Conservation (phyloP, 1,140 invertebrate species). For the Cotesia glomerata region DNA sequence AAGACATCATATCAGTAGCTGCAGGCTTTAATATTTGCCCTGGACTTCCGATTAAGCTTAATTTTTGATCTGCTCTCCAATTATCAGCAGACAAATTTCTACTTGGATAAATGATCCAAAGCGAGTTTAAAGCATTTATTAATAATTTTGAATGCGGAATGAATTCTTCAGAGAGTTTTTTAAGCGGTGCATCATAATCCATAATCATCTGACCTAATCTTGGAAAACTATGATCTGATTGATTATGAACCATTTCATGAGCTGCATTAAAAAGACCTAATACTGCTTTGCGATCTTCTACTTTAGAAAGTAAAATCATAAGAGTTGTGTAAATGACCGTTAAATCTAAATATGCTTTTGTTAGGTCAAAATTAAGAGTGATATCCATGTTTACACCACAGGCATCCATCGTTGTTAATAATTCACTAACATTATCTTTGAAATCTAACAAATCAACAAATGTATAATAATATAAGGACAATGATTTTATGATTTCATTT, state of each 20-base stretch:
- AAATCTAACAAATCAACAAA: constrained; percentile 99
- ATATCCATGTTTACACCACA: constrained; percentile 95
- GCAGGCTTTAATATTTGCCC: constrained; percentile 91
- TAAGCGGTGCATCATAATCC: constrained; percentile 95
- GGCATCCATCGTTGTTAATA: constrained; percentile 97
- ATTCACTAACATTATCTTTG: constrained; percentile 96
- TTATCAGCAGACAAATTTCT: constrained; percentile 93
- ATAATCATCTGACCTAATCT: constrained; percentile 95
- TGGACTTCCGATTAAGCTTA: constrained; percentile 93
- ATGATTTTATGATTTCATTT: constrained; percentile 94
- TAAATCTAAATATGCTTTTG: constrained; percentile 94
- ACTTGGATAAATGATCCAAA: constrained; percentile 85
- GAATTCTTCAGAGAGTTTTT: constrained; percentile 97
- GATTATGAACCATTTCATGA: constrained; percentile 93
- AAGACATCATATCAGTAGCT: constrained; percentile 94
- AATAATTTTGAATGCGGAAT: constrained; percentile 91
- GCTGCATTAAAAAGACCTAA: constrained; percentile 96
- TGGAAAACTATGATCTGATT: constrained; percentile 92
- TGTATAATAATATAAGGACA: constrained; percentile 98
- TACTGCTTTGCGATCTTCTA: constrained; percentile 97
- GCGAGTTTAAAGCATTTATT: constrained; percentile 82
- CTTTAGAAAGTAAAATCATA: constrained; percentile 94
- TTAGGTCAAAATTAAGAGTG: constrained; percentile 94
- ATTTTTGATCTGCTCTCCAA: constrained; percentile 91
- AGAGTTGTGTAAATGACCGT: constrained; percentile 92